phyloP scores from a whole-genome alignment of 2,888 invertebrate species.

The Tromatobia lineatoria region DNA sequence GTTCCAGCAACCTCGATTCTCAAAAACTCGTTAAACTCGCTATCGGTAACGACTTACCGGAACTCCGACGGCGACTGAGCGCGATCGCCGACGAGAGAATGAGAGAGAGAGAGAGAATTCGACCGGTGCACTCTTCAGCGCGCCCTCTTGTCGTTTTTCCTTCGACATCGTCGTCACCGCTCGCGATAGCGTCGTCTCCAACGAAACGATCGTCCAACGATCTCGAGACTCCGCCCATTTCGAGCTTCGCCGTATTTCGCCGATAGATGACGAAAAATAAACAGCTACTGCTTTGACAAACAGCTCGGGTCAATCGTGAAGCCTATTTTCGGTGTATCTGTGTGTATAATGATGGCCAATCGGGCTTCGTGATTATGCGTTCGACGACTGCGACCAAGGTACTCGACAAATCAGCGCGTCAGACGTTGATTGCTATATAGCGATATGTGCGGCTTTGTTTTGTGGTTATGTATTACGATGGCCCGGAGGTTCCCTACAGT shows the following conservation, averaged over 20 bases:
- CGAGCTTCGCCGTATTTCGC: slow-evolving; percentile 37
- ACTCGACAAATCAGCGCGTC: slow-evolving; percentile 2
- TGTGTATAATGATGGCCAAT: neutral
- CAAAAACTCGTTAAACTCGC: slow-evolving; percentile 72
- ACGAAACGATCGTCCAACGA: slow-evolving; percentile 65
- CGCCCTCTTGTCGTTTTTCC: slow-evolving; percentile 51
- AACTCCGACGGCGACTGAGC: slow-evolving; percentile 62
- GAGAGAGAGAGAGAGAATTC: slow-evolving; percentile 29
- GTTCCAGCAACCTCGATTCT: slow-evolving; percentile 70
- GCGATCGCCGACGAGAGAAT: slow-evolving; percentile 36
- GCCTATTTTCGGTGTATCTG: no score
- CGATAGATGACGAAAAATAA: slow-evolving; percentile 43
- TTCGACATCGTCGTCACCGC: slow-evolving; percentile 25
- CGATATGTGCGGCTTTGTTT: slow-evolving; percentile 10
- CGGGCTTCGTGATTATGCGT: slow-evolving; percentile 29
- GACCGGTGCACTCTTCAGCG: slow-evolving; percentile 54
- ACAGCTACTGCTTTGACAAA: slow-evolving; percentile 10
- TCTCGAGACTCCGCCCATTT: slow-evolving; percentile 50
- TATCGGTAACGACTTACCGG: slow-evolving; percentile 74
- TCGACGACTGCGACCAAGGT: slow-evolving; percentile 20
- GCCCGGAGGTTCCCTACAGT: neutral
- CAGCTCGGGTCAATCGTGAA: neutral
- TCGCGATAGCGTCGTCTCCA: slow-evolving; percentile 65
- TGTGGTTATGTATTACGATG: neutral
- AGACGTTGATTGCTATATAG: slow-evolving; percentile 25